Evolutionary conservation across 2,888 invertebrate species (phyloP), one percentile per base, ranked within the genome.

Genomic region (Latrodectus hesperus): DNA sequence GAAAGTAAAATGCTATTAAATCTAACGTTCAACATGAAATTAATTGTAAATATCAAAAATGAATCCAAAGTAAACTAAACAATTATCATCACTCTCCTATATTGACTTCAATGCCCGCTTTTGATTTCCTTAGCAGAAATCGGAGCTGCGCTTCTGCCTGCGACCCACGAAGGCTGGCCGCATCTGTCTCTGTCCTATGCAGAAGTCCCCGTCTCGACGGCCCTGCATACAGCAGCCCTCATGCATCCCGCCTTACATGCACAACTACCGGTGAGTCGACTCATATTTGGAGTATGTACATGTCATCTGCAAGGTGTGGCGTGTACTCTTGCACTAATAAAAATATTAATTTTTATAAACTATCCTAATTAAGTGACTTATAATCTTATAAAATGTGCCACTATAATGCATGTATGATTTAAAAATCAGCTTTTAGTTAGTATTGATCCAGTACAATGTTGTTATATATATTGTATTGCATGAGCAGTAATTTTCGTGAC

Each of bases 191-290:
- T 91, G 88, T 92, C 92, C 82, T 93, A 92, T 90, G 92, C 96
- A 90, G 97, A 97, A 93, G 94, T 97, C 93, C 96, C 96, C 89
- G 95, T 91, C 16, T 90, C 95, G 90, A 94, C 95, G 88, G 91
- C 91, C 55, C 91, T 92, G 88, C 92, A 92, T 90, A 92, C 92
- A 90, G 91, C 92, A 72, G 92, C 97, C 91, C 95, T 98, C 92
- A 97, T 98, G 92, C 98, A 98, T 94, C 98, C 98, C 93, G 98
- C 97, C 93, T 95, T 98, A 94, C 97, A 98, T 94, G 97, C 93
- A 91, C 98, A 98, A 95, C 97, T 98, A 94, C 97, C 97, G 93
- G 97, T 97, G 93, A 96, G 97, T 80, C 38, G 38, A 38, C 38
- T 38, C 38, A 38, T 38, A 38, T 38, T 38, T 6, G 38, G 38